These are phyloP conservation scores for Harpagifer antarcticus DNA, from an alignment of 2,797 vertebrate genomes.

Conservation along the genomic window DNA sequence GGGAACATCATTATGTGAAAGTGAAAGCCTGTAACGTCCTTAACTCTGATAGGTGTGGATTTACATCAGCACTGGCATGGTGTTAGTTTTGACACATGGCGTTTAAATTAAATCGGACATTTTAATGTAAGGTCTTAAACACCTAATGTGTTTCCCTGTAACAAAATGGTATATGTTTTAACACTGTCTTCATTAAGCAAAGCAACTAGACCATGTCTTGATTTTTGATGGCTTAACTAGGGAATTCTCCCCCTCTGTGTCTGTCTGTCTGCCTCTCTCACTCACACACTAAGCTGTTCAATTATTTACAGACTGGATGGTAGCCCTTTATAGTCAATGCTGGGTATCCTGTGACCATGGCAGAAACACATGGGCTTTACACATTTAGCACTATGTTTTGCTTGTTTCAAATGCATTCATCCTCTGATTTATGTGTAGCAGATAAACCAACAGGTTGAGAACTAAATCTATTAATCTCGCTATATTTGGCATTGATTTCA, in stretches of 20 bases:
- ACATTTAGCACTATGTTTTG: conserved; percentile 22
- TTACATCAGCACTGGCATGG: conserved; percentile 1
- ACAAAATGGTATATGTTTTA: conserved; percentile 18
- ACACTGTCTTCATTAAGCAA: conserved; percentile 21
- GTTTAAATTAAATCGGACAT: conserved; percentile 24
- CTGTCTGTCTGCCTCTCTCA: neutral
- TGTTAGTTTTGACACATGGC: conserved; percentile 2
- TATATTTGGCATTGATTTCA: neutral
- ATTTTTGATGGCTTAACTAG: conserved; percentile 35
- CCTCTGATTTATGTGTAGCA: neutral
- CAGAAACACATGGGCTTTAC: conserved; percentile 24
- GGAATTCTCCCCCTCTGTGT: conserved; percentile 31
- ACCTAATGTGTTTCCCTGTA: conserved; percentile 2
- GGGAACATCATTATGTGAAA: neutral
- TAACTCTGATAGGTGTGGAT: conserved; percentile 21
- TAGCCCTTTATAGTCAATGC: conserved; percentile 18
- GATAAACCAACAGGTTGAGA: neutral
- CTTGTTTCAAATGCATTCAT: neutral
- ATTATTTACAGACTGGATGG: conserved; percentile 63
- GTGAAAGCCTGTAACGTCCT: neutral
- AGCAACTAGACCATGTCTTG: conserved; percentile 10
- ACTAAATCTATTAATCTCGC: neutral
- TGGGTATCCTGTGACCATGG: conserved; percentile 32
- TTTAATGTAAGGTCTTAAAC: conserved; percentile 6
- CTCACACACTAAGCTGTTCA: conserved; percentile 36